Base-by-base conservation (phyloP, 1,140 invertebrate genomes). In the Ooceraea biroi region DNA sequence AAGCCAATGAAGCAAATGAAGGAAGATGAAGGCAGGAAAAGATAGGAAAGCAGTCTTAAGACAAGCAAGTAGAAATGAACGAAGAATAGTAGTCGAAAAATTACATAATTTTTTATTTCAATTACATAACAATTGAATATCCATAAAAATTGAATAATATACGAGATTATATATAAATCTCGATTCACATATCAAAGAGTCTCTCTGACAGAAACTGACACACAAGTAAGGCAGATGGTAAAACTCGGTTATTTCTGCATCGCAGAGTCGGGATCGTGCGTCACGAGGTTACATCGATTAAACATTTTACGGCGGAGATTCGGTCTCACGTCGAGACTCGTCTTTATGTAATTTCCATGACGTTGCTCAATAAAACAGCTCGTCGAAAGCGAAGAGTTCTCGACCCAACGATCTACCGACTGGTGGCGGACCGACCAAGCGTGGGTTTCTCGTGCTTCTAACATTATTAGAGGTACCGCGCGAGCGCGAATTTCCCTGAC, bases 331-430 rank as follows among this genome's bases (percentile, higher is more conserved):
- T n/a, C 7, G 27, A 17, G 14, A 52, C 74, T 68, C 14, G 44
- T 77, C 19, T 48, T 69, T 50, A 69, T 78, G 48, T 57, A 44
- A 78, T 78, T 78, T 69, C 63, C 76, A 78, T 44, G 65, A 69
- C 48, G n/a, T 77, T 52, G 74, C 69, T 78, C 50, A 78, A 78
- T 78, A 78, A 78, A 78, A 78, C 50, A 78, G 63, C 22, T 57
- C 65, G 65, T 78, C 76, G 17, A 66, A 52, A 63, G 50, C 30
- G 30, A 77, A 77, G 60, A 77, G 60, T 50, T 57, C 0, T 14
- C 41, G 41, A 7, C n/a, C n/a, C n/a, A n/a, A 22, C 27, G 19
- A 50, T 52, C 36, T 7, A 36, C 2, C 7, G 36, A 36, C n/a
- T n/a, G n/a, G n/a, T n/a, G n/a, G 36, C 36, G 36, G 36, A 7